Conservation (phyloP, 2,888 invertebrate species). For the Eubasilissa splendida region DNA sequence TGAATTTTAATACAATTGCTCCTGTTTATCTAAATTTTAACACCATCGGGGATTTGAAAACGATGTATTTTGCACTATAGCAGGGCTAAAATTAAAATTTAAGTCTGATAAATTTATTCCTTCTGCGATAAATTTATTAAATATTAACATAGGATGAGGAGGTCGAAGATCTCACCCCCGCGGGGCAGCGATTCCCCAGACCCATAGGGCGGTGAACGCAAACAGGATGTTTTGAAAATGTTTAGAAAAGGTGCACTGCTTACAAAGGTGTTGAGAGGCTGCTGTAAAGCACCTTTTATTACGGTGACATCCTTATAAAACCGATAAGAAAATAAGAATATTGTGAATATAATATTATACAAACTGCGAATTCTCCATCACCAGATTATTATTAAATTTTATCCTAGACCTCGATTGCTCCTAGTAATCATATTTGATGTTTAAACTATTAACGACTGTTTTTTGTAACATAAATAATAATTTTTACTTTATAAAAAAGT, state of each 20-base stretch:
- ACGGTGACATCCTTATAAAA: conserved; percentile 5
- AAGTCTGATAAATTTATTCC: too few species aligned
- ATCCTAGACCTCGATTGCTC: too few species aligned
- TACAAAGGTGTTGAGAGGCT: conserved; percentile 4
- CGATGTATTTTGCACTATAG: too few species aligned
- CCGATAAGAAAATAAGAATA: not conserved
- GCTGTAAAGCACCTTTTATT: not conserved
- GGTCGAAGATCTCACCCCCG: not conserved
- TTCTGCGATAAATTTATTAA: too few species aligned
- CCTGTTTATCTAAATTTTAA: too few species aligned
- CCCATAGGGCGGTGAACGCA: not conserved
- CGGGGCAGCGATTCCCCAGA: not conserved
- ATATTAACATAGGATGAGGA: not conserved
- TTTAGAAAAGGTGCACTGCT: conserved; percentile 8
- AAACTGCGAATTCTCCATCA: not conserved
- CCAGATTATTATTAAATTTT: not conserved
- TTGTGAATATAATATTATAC: not conserved
- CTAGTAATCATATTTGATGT: too few species aligned
- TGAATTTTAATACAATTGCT: too few species aligned
- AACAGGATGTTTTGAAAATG: conserved; percentile 3
- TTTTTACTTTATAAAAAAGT: too few species aligned
- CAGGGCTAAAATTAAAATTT: too few species aligned
- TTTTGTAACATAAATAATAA: too few species aligned
- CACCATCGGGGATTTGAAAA: too few species aligned
- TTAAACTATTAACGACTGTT: too few species aligned